These are phyloP conservation scores for Onychorhynchus coronatus DNA, from an alignment of 2,113 vertebrate genomes.

Conservation along the genomic window DNA sequence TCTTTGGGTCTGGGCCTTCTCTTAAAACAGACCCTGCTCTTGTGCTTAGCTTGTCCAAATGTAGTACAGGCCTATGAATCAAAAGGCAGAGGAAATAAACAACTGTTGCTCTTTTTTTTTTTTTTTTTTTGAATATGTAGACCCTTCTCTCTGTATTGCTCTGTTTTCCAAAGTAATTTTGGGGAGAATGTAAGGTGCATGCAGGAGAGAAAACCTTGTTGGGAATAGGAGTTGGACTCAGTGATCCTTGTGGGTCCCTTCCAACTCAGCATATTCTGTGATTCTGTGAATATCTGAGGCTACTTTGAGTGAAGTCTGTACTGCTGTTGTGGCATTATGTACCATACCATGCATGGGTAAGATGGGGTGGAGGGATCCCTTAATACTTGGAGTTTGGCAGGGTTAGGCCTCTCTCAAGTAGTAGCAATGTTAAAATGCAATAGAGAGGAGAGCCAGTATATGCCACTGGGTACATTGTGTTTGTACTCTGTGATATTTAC, in stretches of 20 bases:
- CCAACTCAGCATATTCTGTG: neutral
- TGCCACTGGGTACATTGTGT: neutral
- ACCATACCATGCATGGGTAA: neutral
- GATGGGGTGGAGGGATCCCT: accelerated
- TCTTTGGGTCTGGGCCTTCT: neutral
- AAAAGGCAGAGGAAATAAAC: neutral
- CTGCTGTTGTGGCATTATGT: neutral
- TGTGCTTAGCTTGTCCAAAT: neutral
- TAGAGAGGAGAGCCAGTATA: neutral
- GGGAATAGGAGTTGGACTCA: neutral
- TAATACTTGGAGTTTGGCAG: neutral
- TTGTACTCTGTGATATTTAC: neutral
- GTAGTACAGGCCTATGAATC: neutral
- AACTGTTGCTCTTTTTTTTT: neutral
- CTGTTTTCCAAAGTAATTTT: neutral
- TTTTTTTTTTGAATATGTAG: neutral
- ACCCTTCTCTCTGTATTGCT: neutral
- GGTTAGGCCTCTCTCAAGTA: neutral
- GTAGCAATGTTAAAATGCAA: neutral
- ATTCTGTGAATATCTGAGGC: neutral
- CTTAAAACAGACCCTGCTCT: neutral
- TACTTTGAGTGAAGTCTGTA: neutral
- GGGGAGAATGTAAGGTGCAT: accelerated
- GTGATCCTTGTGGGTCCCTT: neutral
- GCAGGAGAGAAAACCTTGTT: neutral